Evolutionary conservation across 2,888 invertebrate genomes (phyloP), one percentile per base, ranked within the genome.

Genomic region (Ophonus ardosiacus): DNA sequence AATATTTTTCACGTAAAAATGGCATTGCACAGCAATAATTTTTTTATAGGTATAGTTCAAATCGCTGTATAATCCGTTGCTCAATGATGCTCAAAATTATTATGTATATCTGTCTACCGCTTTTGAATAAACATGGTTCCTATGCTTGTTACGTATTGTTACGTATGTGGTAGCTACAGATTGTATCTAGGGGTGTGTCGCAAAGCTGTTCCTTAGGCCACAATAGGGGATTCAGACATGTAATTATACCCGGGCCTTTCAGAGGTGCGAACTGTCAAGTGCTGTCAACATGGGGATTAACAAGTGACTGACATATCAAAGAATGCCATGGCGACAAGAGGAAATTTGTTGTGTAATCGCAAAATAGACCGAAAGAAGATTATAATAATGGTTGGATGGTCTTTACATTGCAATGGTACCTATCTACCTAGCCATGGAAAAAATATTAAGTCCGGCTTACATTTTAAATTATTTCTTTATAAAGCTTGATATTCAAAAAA

Each of bases 181-280:
- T 68, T 68, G 15, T 31, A 68, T 68, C 68, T 43, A 43, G 43
- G 71, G 71, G 71, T 43, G 71, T 74, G 43, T 43, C 18, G 43
- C 5, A 40, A 15, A n/a, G 40, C 43, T 40, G 43, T 17, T 74
- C 71, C 43, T 43, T 43, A 74, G 15, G 8, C 43, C 71, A 43
- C 71, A 74, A 74, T 74, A 68, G 68, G 38, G 71, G 18, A 13
- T 31, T 43, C 21, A 6, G 15, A 10, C 71, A 40, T 74, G 71
- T 74, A 74, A 74, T 74, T 74, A 74, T 74, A 74, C 13, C 40
- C 43, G 7, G 10, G 18, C 51, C n/a, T 74, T 74, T 74, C 71
- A 74, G 21, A 74, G 71, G 71, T 74, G 71, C 71, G 71, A 74
- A 74, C 71, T 74, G 71, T 74, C 71, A 74, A 43, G 71, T 74